Evolutionary conservation across 2,888 invertebrate species (phyloP), one percentile per base, ranked within the genome.

Genomic region (Oconnorella tubifera): DNA sequence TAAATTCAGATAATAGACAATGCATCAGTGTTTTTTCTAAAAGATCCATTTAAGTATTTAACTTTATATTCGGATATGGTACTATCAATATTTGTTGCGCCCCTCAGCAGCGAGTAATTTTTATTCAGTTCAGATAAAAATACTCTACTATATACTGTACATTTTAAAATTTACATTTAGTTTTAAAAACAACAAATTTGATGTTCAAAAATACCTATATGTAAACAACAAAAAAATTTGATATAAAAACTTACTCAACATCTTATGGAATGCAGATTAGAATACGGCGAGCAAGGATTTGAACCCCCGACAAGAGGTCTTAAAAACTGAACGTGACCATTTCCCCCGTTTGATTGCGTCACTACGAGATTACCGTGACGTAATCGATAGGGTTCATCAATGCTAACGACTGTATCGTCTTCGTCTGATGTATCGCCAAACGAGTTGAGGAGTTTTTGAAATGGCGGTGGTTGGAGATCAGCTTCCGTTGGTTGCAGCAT

Each of bases 351-450:
- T 40, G 10, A 10, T 40, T 19, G 10, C 40, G 10, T 19, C 19
- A 10, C 40, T 10, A 10, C 40, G 10, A 10, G 10, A 14, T 19
- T 19, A 10, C 40, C 40, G 19, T 19, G 10, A 19, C 40, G 10
- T 40, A 10, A 10, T 6, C 48, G 59, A 29, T 27, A 59, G 14
- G 59, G 51, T 31, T 60, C 51, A 32, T 60, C 60, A 31, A 60
- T 23, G 60, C 60, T 60, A 4, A 60, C 51, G 19, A 60, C 51
- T 10, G 60, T 33, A 32, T 60, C 51, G 25, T 59, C 59, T 1
- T 59, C 59, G 25, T 59, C 59, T n/a, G 59, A 59, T 27, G 31
- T 25, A 25, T 59, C 59, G 14, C 59, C 59, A 29, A 59, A 59
- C 31, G 59, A 40, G 33, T 29, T 33, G 23, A 33, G 48, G 4